Percentiles rank a stretch among this genome's conserved stretches.
Evolutionary conservation across 2,797 vertebrate species (phyloP).

Genomic region (Poeciliopsis infans): DNA sequence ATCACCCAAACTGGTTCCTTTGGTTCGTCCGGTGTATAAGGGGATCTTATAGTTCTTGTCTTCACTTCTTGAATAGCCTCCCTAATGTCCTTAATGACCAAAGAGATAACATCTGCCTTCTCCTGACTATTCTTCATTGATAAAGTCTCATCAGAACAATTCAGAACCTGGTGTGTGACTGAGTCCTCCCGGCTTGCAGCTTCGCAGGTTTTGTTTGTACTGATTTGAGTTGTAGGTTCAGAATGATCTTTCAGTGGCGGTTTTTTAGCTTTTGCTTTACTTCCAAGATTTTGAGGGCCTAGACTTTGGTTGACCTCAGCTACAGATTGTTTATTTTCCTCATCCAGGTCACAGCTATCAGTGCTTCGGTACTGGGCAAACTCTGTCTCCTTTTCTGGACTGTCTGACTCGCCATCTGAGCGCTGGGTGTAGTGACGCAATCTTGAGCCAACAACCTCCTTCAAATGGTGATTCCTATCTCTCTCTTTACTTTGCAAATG

Average conservation of each 20-base stretch:
- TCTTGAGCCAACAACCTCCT: slow-evolving; percentile 89
- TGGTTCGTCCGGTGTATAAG: slow-evolving; percentile 96
- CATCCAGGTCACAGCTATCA: slow-evolving; percentile 94
- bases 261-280: slow-evolving; percentile 82
- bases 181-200: slow-evolving; percentile 17
- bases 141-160: slow-evolving; percentile 52
- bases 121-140: slow-evolving; percentile 83
- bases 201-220: slow-evolving; percentile 67
- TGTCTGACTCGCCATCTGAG: slow-evolving; percentile 95
- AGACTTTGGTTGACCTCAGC: slow-evolving; percentile 89
- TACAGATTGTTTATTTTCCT: slow-evolving; percentile 89
- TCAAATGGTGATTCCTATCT: slow-evolving; percentile 84
- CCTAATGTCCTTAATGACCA: slow-evolving; percentile 98
- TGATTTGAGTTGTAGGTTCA: slow-evolving; percentile 18
- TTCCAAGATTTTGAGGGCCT: slow-evolving; percentile 88
- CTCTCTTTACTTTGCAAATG: slow-evolving; percentile 59
- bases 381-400: slow-evolving; percentile 95
- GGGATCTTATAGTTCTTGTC: slow-evolving; percentile 94
- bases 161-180: slow-evolving; percentile 26
- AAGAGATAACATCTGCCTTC: slow-evolving; percentile 93
- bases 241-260: slow-evolving; percentile 61
- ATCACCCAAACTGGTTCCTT: slow-evolving; percentile 98
- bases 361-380: slow-evolving; percentile 92
- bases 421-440: slow-evolving; percentile 95
- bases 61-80: slow-evolving; percentile 98